Evolutionary conservation across 2,113 vertebrate genomes (phyloP).

Genomic region (Upupa epops): DNA sequence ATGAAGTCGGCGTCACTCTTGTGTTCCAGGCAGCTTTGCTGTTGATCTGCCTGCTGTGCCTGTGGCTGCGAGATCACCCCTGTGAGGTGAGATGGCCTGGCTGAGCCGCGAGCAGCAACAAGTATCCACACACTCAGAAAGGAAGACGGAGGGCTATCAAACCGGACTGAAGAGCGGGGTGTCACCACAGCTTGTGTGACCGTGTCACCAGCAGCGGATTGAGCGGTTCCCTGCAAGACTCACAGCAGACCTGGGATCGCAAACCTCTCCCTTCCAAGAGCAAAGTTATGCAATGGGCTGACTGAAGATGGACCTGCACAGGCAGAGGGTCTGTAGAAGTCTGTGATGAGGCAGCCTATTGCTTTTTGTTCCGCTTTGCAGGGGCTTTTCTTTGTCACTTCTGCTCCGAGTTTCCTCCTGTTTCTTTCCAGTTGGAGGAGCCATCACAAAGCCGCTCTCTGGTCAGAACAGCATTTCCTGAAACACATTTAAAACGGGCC

Average conservation of each 20-base stretch:
- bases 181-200: background rate
- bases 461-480: background rate
- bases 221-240: background rate
- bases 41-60: background rate
- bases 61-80: background rate
- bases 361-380: background rate
- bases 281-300: background rate
- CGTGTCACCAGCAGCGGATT: background rate
- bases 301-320: background rate
- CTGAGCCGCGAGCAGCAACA: background rate
- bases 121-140: background rate
- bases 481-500: background rate
- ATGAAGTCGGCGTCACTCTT: background rate
- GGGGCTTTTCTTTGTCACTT: background rate
- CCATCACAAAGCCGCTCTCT: background rate
- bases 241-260: background rate
- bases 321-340: background rate
- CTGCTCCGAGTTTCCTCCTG: background rate
- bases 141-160: background rate
- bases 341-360: background rate
- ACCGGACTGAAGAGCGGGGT: background rate
- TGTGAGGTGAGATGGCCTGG: background rate
- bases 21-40: background rate
- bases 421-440: background rate
- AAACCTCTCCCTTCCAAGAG: background rate